Evolutionary conservation across 2,888 invertebrate species (phyloP).

Genomic region (Troides aeacus): DNA sequence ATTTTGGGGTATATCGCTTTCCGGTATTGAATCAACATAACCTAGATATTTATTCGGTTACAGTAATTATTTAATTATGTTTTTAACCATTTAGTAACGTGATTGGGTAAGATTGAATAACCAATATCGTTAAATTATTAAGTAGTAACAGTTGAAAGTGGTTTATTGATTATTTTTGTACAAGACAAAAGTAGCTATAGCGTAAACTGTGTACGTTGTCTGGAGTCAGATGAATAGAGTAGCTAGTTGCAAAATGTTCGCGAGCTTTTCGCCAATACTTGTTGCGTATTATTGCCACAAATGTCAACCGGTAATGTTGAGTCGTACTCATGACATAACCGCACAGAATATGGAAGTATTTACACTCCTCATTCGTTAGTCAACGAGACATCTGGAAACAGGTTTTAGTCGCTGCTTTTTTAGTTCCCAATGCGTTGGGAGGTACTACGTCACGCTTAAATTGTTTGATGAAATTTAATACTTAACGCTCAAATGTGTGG

Average conservation of each 20-base stretch:
- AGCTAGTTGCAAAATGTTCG: constrained; percentile 22
- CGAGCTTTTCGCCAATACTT: constrained; percentile 31
- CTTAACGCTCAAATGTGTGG: neutral
- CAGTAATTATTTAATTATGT: constrained; percentile 49
- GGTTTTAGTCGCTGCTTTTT: constrained; percentile 15
- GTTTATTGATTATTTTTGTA: neutral
- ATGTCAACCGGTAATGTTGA: constrained; percentile 61
- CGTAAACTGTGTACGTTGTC: neutral
- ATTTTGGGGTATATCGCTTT: neutral
- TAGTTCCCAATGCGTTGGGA: neutral
- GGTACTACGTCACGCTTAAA: neutral
- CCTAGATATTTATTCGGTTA: constrained; percentile 35
- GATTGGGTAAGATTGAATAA: constrained; percentile 36
- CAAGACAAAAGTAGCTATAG: neutral
- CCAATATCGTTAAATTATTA: constrained; percentile 20
- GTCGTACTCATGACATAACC: constrained; percentile 52
- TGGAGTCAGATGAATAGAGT: constrained; percentile 13
- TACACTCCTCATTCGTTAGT: constrained; percentile 27
- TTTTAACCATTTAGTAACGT: constrained; percentile 40
- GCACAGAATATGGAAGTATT: constrained; percentile 29
- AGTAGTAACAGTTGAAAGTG: neutral
- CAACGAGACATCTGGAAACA: constrained; percentile 28
- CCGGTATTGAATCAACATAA: constrained; percentile 34
- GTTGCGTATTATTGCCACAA: constrained; percentile 50
- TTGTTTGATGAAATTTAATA: neutral